A percentile compares a stretch with the other conserved stretches of the same genome.
These are phyloP conservation scores for Acrobasis suavella DNA, from an alignment of 2,888 invertebrate genomes.

Conservation along the genomic window DNA sequence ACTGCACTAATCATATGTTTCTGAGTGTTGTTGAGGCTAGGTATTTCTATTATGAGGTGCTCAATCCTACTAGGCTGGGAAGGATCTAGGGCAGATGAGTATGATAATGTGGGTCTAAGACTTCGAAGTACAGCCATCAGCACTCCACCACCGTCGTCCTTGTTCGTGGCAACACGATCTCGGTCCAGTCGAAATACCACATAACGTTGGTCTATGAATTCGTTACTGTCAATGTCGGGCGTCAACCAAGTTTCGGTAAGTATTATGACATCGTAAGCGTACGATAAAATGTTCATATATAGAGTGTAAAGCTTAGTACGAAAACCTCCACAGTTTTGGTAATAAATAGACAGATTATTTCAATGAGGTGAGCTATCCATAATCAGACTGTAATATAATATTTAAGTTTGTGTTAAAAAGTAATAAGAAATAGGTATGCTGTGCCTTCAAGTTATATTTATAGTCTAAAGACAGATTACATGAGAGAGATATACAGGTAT, in stretches of 20 bases:
- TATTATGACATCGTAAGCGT: constrained; percentile 11
- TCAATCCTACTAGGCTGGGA: not conserved
- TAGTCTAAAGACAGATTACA: too few relatives aligned
- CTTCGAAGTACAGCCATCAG: not conserved
- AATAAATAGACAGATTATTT: not conserved
- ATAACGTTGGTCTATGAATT: constrained; percentile 7
- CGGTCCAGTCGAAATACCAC: not conserved
- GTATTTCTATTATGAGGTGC: not conserved
- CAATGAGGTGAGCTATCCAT: not conserved
- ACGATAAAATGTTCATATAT: constrained; percentile 9
- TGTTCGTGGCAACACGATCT: not conserved
- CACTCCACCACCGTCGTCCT: constrained; percentile 1
- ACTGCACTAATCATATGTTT: not conserved
- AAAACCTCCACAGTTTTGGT: constrained; percentile 12
- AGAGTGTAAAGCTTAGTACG: constrained; percentile 16
- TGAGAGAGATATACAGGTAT: too few relatives aligned
- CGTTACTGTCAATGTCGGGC: constrained; percentile 4
- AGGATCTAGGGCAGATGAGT: not conserved
- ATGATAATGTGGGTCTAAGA: not conserved
- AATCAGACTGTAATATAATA: not conserved
- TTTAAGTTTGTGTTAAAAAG: not conserved
- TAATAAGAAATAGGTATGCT: not conserved
- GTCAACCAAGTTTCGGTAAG: constrained; percentile 16
- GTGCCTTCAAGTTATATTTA: too few relatives aligned
- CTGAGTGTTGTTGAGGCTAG: not conserved